Conservation (phyloP, 2,113 vertebrate genomes). For the Strix uralensis region DNA sequence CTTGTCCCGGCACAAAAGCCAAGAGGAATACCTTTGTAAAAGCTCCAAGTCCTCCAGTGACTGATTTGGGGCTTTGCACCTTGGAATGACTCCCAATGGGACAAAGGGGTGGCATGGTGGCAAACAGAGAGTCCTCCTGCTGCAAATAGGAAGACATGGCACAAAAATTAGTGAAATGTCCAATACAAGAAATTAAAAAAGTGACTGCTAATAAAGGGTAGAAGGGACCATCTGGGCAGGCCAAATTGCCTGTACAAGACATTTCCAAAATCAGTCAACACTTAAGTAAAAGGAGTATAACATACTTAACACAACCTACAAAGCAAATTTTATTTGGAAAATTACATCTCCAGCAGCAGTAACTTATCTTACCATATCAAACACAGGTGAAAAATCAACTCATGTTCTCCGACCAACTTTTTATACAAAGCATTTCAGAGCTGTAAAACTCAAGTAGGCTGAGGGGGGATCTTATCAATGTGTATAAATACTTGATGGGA, state of each 20-base stretch:
- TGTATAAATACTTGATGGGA: neutral
- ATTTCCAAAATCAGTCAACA: neutral
- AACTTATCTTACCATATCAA: neutral
- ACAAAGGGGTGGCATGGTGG: slow-evolving; percentile 84
- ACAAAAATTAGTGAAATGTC: neutral
- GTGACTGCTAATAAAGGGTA: neutral
- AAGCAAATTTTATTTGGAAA: neutral
- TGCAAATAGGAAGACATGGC: slow-evolving; percentile 26
- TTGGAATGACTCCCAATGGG: slow-evolving; percentile 85
- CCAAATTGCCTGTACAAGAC: neutral
- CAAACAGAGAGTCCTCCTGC: slow-evolving; percentile 85
- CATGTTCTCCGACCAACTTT: neutral
- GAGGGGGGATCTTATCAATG: neutral
- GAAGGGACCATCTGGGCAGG: neutral
- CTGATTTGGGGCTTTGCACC: slow-evolving; percentile 80
- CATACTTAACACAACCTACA: neutral
- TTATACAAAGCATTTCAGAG: neutral
- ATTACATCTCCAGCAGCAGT: neutral
- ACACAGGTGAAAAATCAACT: neutral
- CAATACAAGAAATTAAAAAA: neutral
- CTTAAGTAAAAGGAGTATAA: neutral
- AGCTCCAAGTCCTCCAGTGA: slow-evolving; percentile 81
- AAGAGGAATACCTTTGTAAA: slow-evolving; percentile 78
- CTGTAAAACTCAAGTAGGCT: neutral
- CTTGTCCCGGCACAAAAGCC: neutral